Evolutionary conservation across 2,113 vertebrate species (phyloP), one percentile per base, ranked within the genome.

Genomic region (Leptosomus discolor): DNA sequence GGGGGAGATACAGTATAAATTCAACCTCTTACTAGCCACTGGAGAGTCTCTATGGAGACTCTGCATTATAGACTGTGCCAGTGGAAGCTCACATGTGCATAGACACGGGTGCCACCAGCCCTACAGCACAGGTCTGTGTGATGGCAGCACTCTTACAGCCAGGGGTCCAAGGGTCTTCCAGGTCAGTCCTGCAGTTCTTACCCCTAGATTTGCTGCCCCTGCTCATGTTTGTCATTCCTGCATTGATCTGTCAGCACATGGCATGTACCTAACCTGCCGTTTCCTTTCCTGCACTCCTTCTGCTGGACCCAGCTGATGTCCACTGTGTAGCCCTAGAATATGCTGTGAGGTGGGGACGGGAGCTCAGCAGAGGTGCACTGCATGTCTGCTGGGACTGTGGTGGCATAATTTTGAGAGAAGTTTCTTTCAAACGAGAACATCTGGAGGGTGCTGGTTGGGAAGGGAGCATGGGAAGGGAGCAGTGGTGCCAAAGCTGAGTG

Each of bases 191-290:
- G 15, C 39, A 20, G 21, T 50, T 83, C 46, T 85, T 7, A 9
- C 26, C 54, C 39, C 34, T 65, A 2, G 21, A 9, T 75, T 56
- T 78, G 27, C 67, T 65, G 45, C 34, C 32, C 39, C 29, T 63
- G 61, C 61, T 85, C 23, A 16, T 1, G 0, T 43, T 27, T 50
- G 19, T 74, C 29, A 2, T 50, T 70, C 39, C 11, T 4, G 1
- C 11, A 0, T n/a, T 10, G 32, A 48, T 37, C 20, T 43, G 32
- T 34, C 30, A 70, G 7, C 0, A 1, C 0, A 1, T 41, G 24
- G 5, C 53, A 4, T 4, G 18, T 36, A 23, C 54, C 30, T 39
- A 9, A 26, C 39, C 34, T 8, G 16, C 39, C 0, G 0, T 56
- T 86, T 20, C 43, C 16, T 41, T 68, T 58, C 46, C 37, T 78